A percentile compares a stretch with the other conserved stretches of the same genome.
These are phyloP conservation scores for Forbesichthys papilliferus DNA, from an alignment of 2,113 vertebrate species.

Conservation along the genomic window DNA sequence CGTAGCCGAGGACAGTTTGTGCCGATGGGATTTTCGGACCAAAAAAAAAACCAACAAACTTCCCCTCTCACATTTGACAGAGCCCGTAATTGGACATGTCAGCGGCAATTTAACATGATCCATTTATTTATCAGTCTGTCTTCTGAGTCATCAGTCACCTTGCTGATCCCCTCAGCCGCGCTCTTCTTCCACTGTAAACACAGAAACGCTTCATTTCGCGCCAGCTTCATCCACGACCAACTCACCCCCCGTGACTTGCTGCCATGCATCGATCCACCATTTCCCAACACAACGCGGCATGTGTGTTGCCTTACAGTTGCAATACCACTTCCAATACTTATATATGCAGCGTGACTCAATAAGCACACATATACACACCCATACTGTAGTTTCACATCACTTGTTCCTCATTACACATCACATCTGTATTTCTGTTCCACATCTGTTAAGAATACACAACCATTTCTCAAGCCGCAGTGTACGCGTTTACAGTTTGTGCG, in stretches of 20 bases:
- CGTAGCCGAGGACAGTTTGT: constrained; percentile 48
- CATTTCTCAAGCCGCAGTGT: neutral
- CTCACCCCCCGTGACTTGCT: neutral
- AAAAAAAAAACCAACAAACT: constrained; percentile 25
- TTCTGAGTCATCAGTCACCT: constrained; percentile 68
- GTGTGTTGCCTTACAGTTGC: no score
- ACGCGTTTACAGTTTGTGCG: neutral
- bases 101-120: constrained; percentile 76
- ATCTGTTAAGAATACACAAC: neutral
- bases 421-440: neutral
- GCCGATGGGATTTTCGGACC: constrained; percentile 63
- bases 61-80: constrained; percentile 67
- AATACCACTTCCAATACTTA: no score
- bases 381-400: no score
- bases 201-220: constrained; percentile 13
- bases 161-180: constrained; percentile 25
- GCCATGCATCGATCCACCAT: no score
- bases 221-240: neutral
- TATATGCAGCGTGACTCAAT: no score
- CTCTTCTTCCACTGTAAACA: constrained; percentile 3
- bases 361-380: no score
- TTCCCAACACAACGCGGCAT: no score
- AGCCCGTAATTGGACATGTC: constrained; percentile 76
- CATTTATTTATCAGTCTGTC: constrained; percentile 75
- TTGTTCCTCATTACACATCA: no score